These are phyloP conservation scores for Podarcis lilfordi DNA, from an alignment of 2,797 vertebrate species.

Conservation along the genomic window DNA sequence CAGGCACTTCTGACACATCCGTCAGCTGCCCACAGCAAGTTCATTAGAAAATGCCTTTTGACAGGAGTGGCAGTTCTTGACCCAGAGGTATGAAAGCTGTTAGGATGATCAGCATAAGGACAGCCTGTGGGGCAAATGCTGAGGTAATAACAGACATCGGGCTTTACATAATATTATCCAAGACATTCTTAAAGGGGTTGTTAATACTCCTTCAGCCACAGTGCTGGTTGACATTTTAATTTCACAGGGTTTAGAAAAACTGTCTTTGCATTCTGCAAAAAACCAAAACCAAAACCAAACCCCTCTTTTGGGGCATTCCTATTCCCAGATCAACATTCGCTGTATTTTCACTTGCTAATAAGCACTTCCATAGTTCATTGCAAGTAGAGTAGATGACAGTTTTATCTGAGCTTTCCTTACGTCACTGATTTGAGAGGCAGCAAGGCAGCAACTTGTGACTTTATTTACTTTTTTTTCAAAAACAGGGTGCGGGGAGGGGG, in stretches of 20 bases:
- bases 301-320: background rate
- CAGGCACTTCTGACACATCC: slow-evolving; percentile 44
- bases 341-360: slow-evolving; percentile 6
- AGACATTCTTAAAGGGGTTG: slow-evolving; percentile 14
- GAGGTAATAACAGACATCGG: background rate
- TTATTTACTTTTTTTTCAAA: background rate
- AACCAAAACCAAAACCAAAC: no score
- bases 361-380: background rate
- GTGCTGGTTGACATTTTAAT: slow-evolving; percentile 1
- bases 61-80: slow-evolving; percentile 25
- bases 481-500: background rate
- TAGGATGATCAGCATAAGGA: background rate
- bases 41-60: slow-evolving; percentile 50
- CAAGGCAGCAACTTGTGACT: background rate
- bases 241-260: background rate
- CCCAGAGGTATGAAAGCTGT: background rate
- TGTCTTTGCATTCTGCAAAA: background rate
- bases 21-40: slow-evolving; percentile 47
- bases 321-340: background rate
- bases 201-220: background rate
- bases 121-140: background rate
- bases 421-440: background rate
- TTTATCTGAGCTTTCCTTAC: background rate
- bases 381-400: background rate
- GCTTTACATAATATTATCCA: slow-evolving; percentile 5